These are phyloP conservation scores for Butorides virescens DNA, from an alignment of 2,113 vertebrate species.

Conservation along the genomic window DNA sequence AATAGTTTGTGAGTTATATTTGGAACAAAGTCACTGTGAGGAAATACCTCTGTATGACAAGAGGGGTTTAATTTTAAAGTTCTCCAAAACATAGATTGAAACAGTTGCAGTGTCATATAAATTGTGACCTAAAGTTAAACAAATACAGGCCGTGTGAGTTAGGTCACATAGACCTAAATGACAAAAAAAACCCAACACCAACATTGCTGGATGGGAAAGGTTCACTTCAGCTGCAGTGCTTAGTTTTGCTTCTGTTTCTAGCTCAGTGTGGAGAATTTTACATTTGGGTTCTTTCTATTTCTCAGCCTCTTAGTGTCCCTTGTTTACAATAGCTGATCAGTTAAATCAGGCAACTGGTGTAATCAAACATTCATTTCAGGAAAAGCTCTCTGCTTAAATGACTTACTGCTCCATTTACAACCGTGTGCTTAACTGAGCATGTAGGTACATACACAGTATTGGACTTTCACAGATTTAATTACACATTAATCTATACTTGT, in stretches of 20 bases:
- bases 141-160: neutral
- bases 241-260: neutral
- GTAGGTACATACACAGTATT: neutral
- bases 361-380: neutral
- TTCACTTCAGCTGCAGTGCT: neutral
- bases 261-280: neutral
- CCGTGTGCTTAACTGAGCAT: neutral
- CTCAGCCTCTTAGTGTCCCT: neutral
- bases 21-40: neutral
- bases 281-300: neutral
- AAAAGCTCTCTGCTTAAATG: slow-evolving; percentile 1
- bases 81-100: neutral
- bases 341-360: neutral
- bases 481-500: neutral
- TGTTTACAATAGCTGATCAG: neutral
- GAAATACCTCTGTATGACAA: neutral
- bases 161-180: neutral
- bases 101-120: neutral
- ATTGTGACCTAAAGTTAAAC: neutral
- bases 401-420: neutral
- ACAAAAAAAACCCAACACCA: neutral
- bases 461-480: neutral
- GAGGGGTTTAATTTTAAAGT: neutral
- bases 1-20: neutral
- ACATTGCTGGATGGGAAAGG: neutral